phyloP scores from a whole-genome alignment of 1,140 invertebrate species.

The Meloidogyne chitwoodi region DNA sequence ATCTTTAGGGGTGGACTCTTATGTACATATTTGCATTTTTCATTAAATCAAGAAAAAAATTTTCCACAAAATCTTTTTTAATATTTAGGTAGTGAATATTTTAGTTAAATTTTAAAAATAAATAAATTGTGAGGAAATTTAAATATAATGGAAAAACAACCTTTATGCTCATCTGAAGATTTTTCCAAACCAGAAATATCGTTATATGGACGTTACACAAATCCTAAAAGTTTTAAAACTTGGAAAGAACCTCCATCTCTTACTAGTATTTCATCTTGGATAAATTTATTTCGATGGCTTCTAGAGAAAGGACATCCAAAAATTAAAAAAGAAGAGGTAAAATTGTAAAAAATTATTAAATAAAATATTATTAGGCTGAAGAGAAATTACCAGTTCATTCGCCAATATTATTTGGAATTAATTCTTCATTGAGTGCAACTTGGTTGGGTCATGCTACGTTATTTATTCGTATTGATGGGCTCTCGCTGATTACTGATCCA shows the following conservation, averaged over 20 bases:
- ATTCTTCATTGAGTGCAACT: conserved; percentile 32
- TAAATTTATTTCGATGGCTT: conserved; percentile 13
- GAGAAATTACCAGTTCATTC: conserved; percentile 25
- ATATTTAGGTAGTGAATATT: background rate
- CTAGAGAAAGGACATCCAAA: conserved; percentile 28
- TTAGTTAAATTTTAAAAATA: background rate
- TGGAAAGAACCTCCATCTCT: conserved; percentile 28
- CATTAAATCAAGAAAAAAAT: too few species aligned
- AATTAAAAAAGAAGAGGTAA: conserved; percentile 10
- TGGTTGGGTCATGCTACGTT: conserved; percentile 48
- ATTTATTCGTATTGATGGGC: conserved; percentile 36
- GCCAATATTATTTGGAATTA: conserved; percentile 20
- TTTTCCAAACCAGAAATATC: conserved; percentile 30
- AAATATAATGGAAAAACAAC: background rate
- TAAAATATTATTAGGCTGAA: conserved; percentile 15
- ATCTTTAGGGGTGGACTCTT: too few species aligned
- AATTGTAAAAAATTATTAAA: background rate
- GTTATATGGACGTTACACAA: conserved; percentile 20
- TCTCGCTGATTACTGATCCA: conserved; percentile 41
- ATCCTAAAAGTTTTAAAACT: conserved; percentile 28
- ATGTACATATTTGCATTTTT: too few species aligned
- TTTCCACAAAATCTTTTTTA: too few species aligned
- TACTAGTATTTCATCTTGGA: background rate
- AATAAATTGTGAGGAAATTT: background rate
- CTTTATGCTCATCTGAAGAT: background rate